Evolutionary conservation across 2,888 invertebrate genomes (phyloP).

Genomic region (Phyllotreta cruciferae): DNA sequence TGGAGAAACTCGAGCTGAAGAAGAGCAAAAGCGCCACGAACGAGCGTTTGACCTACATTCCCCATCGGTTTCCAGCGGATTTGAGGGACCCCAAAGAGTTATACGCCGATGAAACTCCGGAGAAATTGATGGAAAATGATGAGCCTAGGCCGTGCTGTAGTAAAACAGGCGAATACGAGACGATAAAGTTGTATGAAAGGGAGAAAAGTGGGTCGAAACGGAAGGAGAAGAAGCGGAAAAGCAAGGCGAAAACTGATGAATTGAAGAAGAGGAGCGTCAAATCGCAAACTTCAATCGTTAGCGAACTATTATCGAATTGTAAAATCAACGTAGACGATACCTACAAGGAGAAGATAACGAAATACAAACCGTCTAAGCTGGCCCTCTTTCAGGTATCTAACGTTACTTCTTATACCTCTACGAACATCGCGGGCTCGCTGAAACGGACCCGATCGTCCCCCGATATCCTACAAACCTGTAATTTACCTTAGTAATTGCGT

Average conservation of each 20-base stretch:
- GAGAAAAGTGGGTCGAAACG: conserved; percentile 37
- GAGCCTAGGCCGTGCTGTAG: conserved; percentile 34
- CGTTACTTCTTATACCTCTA: conserved; percentile 38
- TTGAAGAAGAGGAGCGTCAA: conserved; percentile 11
- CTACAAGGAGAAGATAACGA: conserved; percentile 38
- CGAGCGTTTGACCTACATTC: conserved; percentile 48
- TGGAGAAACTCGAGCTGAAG: conserved; percentile 49
- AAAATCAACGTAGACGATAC: conserved; percentile 32
- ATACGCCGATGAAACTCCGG: conserved; percentile 43
- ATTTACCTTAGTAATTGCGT: conserved; percentile 7
- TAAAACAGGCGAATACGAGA: conserved; percentile 36
- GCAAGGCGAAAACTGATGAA: conserved; percentile 19
- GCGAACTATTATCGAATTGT: conserved; percentile 1
- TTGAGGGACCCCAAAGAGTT: conserved; percentile 15
- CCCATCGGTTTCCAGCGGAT: conserved; percentile 29
- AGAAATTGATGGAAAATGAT: conserved; percentile 42
- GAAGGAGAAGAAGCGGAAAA: conserved; percentile 19
- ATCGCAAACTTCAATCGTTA: background rate
- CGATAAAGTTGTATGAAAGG: conserved; percentile 51
- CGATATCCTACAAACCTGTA: conserved; percentile 30
- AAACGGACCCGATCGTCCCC: conserved; percentile 41
- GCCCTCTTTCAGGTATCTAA: conserved; percentile 47
- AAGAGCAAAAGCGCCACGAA: conserved; percentile 52
- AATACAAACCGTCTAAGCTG: conserved; percentile 43
- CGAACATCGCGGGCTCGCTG: conserved; percentile 22